A percentile compares a stretch with the other conserved stretches of the same genome.
These are phyloP conservation scores for Distichodus sexfasciatus DNA, from an alignment of 2,797 vertebrate genomes.

Conservation along the genomic window DNA sequence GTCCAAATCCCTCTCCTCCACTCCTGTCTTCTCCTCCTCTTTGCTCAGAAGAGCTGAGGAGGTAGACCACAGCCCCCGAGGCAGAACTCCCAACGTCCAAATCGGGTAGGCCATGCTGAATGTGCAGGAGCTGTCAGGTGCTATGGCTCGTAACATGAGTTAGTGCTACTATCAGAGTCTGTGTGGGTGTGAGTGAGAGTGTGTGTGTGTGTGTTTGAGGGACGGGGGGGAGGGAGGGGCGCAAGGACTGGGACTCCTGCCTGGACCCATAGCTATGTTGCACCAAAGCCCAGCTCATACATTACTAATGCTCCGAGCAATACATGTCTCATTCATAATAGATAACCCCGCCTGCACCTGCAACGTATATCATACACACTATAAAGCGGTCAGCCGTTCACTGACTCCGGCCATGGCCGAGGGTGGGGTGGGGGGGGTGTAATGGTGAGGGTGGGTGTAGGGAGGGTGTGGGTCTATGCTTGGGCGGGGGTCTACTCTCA, in stretches of 20 bases:
- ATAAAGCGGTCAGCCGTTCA: conserved; percentile 62
- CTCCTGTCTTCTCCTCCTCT: conserved; percentile 20
- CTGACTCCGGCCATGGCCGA: conserved; percentile 17
- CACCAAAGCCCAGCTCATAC: conserved; percentile 64
- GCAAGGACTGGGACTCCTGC: conserved; percentile 47
- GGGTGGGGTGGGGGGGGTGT: conserved; percentile 14
- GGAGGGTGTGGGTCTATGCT: too few species aligned
- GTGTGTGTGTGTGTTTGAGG: background rate
- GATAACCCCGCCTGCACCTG: conserved; percentile 65
- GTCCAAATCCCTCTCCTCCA: conserved; percentile 26
- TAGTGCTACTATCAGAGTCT: conserved; percentile 58
- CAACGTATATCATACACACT: conserved; percentile 66
- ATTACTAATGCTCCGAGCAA: conserved; percentile 68
- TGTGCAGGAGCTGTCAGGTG: conserved; percentile 68
- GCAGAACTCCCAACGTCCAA: conserved; percentile 63
- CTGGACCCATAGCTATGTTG: conserved; percentile 52
- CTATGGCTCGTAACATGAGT: conserved; percentile 66
- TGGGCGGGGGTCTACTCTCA: background rate
- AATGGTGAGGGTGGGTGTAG: background rate
- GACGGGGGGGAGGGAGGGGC: conserved; percentile 29
- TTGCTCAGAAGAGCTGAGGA: conserved; percentile 57
- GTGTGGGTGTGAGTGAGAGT: conserved; percentile 44
- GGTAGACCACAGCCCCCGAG: conserved; percentile 62
- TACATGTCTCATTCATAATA: conserved; percentile 74
- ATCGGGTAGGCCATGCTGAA: conserved; percentile 68